phyloP scores from a whole-genome alignment of 2,797 vertebrate species.

The Euthynnus affinis region DNA sequence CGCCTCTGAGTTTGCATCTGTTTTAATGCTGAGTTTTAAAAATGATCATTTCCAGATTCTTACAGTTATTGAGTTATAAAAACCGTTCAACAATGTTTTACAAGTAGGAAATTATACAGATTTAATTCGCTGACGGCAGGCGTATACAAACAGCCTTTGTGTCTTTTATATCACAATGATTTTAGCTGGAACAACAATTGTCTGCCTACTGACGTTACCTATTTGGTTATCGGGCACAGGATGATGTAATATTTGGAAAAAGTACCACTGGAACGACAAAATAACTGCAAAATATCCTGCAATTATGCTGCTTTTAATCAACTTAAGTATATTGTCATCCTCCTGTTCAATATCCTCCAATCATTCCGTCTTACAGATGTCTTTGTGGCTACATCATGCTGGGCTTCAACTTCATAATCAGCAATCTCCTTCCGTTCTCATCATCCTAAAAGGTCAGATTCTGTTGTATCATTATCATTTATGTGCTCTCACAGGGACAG shows the following conservation, averaged over 20 bases:
- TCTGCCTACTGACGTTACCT: background rate
- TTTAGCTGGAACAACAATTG: slow-evolving; percentile 28
- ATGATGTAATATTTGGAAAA: slow-evolving; percentile 19
- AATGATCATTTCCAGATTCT: slow-evolving; percentile 55
- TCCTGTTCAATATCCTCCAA: background rate
- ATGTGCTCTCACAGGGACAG: slow-evolving; percentile 34
- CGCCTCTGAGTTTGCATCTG: slow-evolving; percentile 44
- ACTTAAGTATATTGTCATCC: slow-evolving; percentile 12
- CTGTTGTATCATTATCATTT: slow-evolving; percentile 63
- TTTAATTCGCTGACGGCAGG: slow-evolving; percentile 47
- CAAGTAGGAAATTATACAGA: slow-evolving; percentile 42
- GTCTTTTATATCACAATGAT: slow-evolving; percentile 26
- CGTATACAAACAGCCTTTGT: slow-evolving; percentile 52
- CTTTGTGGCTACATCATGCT: slow-evolving; percentile 38
- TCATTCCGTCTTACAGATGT: slow-evolving; percentile 17
- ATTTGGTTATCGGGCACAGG: background rate
- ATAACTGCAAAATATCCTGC: background rate
- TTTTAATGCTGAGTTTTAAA: slow-evolving; percentile 45
- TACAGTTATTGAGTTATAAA: slow-evolving; percentile 57
- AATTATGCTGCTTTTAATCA: slow-evolving; percentile 39
- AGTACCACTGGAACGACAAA: background rate
- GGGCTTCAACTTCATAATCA: slow-evolving; percentile 23
- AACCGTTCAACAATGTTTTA: slow-evolving; percentile 50
- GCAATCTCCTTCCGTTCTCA: slow-evolving; percentile 24
- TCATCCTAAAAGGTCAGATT: slow-evolving; percentile 46